phyloP scores from a whole-genome alignment of 2,797 vertebrate species.

The Amphiprion clarkii region DNA sequence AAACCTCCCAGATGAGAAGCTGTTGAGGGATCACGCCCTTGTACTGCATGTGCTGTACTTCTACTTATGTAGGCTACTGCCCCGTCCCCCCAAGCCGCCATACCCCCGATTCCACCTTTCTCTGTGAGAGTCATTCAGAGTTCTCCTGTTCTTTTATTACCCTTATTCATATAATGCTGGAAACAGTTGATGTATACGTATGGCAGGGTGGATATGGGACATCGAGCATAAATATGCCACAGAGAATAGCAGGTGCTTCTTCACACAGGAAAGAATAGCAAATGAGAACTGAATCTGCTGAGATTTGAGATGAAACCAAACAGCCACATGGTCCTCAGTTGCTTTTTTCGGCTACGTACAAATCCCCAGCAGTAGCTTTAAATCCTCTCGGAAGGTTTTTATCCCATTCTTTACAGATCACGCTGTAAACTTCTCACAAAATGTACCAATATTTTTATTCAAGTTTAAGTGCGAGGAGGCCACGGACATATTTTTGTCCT shows the following conservation, averaged over 20 bases:
- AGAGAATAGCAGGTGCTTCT: slow-evolving; percentile 19
- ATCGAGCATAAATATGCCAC: neutral
- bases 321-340: slow-evolving; percentile 16
- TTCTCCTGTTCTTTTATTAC: neutral
- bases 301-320: slow-evolving; percentile 31
- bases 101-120: neutral
- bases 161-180: neutral
- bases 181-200: neutral
- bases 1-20: slow-evolving; percentile 34
- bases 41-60: slow-evolving; percentile 28
- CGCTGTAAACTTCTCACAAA: slow-evolving; percentile 5
- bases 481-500: neutral
- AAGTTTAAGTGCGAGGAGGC: neutral
- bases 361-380: slow-evolving; percentile 30
- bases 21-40: slow-evolving; percentile 34
- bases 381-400: neutral
- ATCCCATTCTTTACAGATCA: slow-evolving; percentile 4
- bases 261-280: slow-evolving; percentile 14
- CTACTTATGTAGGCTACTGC: slow-evolving; percentile 18
- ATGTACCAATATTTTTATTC: slow-evolving; percentile 20
- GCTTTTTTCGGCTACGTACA: slow-evolving; percentile 22
- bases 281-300: slow-evolving; percentile 24
- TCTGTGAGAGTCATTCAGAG: neutral
- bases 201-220: neutral
- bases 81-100: neutral